Base-by-base conservation (phyloP, 2,113 vertebrate species). In the Dasyurus viverrinus region DNA sequence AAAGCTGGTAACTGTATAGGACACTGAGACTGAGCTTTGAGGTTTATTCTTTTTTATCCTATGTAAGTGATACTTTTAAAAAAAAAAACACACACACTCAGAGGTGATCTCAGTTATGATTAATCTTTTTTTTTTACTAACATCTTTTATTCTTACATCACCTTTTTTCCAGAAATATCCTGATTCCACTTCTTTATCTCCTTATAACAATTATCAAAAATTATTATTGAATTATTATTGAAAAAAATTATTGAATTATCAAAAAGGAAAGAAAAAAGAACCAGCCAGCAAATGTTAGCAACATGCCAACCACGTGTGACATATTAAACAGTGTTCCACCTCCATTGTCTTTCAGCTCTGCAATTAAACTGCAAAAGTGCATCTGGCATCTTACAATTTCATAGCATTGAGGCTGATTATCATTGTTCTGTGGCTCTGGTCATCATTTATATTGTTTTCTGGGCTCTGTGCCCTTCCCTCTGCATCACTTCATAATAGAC, bases 11-110 rank as follows among this genome's bases (percentile, higher is more conserved):
- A 91, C 54, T 52, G 89, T 95, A 60, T 95, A 96, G 95, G 93
- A 50, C 96, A 89, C 26, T 94, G 97, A 90, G 3, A 22, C 90
- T 95, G 60, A 52, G 7, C 50, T 42, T 22, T 90, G n/a, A 76
- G 93, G 92, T 94, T 92, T 91, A 91, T 53, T 93, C n/a, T 96
- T 90, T 91, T 90, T 95, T 94, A 16, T 68, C 91, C 6, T n/a
- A 93, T 76, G 91, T 30, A n/a, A 76, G 36, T n/a, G 30, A 76
- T 76, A 14, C 14, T 76, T 68, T n/a, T 3, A 27, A 68, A 68
- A 2, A n/a, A 52, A 52, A 52, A 52, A 52, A 52, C 50, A 4
- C 47, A 47, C 30, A 36, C 27, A n/a, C 57, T 30, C 26, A 60
- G 27, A 60, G 14, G 60, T 36, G 60, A 68, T 68, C 30, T 68